These are phyloP conservation scores for Tubulanus polymorphus DNA, from an alignment of 2,888 invertebrate genomes.

Conservation along the genomic window DNA sequence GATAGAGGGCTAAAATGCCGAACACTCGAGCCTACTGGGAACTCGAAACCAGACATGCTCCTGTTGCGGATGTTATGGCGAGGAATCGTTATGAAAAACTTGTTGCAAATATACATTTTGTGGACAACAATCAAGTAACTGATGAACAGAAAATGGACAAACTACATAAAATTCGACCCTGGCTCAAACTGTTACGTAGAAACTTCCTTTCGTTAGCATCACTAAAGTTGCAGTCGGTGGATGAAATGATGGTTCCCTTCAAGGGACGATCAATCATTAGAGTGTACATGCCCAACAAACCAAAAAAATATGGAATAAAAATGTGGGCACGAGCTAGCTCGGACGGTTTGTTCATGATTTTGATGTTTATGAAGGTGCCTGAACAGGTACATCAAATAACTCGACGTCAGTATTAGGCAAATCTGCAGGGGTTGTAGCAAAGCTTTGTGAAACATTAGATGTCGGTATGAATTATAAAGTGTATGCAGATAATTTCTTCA, in stretches of 20 bases:
- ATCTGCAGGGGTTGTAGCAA: too few species aligned
- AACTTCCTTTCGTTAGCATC: constrained; percentile 10
- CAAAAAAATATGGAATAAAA: constrained; percentile 19
- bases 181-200: constrained; percentile 12
- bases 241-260: constrained; percentile 17
- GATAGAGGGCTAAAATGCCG: too few species aligned
- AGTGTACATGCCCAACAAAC: constrained; percentile 15
- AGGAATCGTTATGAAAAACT: constrained; percentile 14
- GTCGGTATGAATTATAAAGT: too few species aligned
- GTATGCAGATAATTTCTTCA: too few species aligned
- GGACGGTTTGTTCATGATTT: constrained; percentile 18
- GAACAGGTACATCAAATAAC: too few species aligned
- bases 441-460: too few species aligned
- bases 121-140: too few species aligned
- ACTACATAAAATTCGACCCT: constrained; percentile 18
- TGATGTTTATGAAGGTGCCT: too few species aligned
- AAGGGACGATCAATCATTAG: constrained; percentile 14
- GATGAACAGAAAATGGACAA: constrained; percentile 11
- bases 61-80: constrained; percentile 14
- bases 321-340: constrained; percentile 19
- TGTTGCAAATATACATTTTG: constrained; percentile 8
- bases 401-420: too few species aligned
- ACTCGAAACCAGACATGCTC: constrained; percentile 4
- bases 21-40: constrained; percentile 14
- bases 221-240: constrained; percentile 13